Base-by-base conservation (phyloP, 2,888 invertebrate species). In the Isotomurus palustris region DNA sequence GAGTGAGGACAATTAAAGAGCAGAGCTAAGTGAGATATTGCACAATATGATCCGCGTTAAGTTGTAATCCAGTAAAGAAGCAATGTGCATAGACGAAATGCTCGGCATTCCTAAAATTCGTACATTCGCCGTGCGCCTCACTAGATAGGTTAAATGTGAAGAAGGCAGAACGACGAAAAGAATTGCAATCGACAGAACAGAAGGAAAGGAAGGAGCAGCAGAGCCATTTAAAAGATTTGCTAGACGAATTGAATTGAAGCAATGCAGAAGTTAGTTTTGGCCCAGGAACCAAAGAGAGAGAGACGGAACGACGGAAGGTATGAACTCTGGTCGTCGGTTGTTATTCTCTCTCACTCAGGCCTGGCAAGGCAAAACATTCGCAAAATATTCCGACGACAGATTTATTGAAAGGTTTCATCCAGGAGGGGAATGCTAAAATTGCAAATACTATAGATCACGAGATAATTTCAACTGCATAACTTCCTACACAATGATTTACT, bases 301-400 rank as follows among this genome's bases (percentile, higher is more conserved):
- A n/a, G n/a, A n/a, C n/a, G n/a, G n/a, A n/a, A n/a, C n/a, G n/a
- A n/a, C n/a, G n/a, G n/a, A n/a, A n/a, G n/a, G n/a, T n/a, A n/a
- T n/a, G n/a, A n/a, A n/a, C n/a, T n/a, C n/a, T n/a, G n/a, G n/a
- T n/a, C n/a, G n/a, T n/a, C n/a, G n/a, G n/a, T n/a, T n/a, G n/a
- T n/a, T n/a, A n/a, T n/a, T n/a, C n/a, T n/a, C n/a, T n/a, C n/a
- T n/a, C n/a, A n/a, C n/a, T n/a, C n/a, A n/a, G n/a, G n/a, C n/a
- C 14, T 32, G 32, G 8, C 14, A 10, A 28, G 19, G 27, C 14
- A 27, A 19, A 47, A 47, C 22, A 50, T 29, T 50, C 25, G 50
- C 50, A 50, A 50, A 50, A 50, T 50, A 50, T 50, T 40, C 35
- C 25, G 50, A 22, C 50, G 50, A 50, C 50, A 50, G 50, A 50